Base-by-base conservation (phyloP, 2,888 invertebrate species). In the Caenorhabditis sp. region DNA sequence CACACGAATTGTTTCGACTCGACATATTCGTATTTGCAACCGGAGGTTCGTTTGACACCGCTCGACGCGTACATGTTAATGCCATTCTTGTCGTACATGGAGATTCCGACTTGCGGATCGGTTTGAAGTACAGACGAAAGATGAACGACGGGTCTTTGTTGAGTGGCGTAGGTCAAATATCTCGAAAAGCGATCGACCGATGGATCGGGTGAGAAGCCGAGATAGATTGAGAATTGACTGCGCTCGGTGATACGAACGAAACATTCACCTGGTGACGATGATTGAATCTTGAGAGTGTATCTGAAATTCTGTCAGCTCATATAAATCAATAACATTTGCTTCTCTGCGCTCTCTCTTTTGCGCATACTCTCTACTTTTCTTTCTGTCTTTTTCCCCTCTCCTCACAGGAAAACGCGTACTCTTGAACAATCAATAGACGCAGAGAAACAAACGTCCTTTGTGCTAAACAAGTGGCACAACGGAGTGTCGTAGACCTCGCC, bases 171-270 rank as follows among this genome's bases (percentile, higher is more conserved):
- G 6, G 64, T 62, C 31, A 76, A 60, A 59, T 72, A 64, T 36
- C 50, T 60, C 1, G 66, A 65, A 59, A 62, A 61, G 14, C 66
- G 31, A 53, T 78, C 76, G 19, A 59, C 58, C 0, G 78, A 72
- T 43, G 78, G 78, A 62, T 76, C 69, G 1, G 76, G 67, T n/a
- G 78, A 73, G 64, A 78, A 78, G 58, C 76, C 76, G 23, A 78
- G 50, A 50, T 76, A 74, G 8, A 66, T 65, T 8, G 76, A 60
- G 60, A 73, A 69, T 24, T 69, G 68, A 50, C 72, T 76, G 26
- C 62, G 50, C 23, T 78, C 78, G 2, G 68, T 61, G 12, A 78
- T 53, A 62, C 70, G 49, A 14, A 73, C 36, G 51, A 58, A 68
- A 37, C 73, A 73, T 17, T 62, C 54, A 1, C 36, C 67, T 6